phyloP scores from a whole-genome alignment of 2,888 invertebrate genomes.

The Lobophora halterata region DNA sequence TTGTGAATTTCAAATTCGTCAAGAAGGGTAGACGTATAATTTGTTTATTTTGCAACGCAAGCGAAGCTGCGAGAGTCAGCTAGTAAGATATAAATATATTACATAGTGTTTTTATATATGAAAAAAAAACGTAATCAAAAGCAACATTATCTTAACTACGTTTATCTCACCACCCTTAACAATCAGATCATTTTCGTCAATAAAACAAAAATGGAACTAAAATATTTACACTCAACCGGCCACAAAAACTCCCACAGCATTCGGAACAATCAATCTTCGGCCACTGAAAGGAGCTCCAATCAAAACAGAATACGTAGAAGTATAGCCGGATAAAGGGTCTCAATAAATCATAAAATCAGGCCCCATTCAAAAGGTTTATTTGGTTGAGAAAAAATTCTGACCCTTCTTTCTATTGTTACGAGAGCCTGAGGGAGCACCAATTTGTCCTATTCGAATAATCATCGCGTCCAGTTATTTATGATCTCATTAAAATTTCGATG shows the following conservation, averaged over 20 bases:
- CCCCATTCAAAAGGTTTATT: slow-evolving; percentile 73
- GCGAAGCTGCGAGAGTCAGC: too few relatives aligned
- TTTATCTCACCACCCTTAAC: slow-evolving; percentile 32
- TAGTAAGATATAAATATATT: too few relatives aligned
- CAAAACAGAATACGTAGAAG: slow-evolving; percentile 76
- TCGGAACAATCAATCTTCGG: slow-evolving; percentile 77
- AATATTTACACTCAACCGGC: slow-evolving; percentile 70
- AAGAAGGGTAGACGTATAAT: too few relatives aligned
- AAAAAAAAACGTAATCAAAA: too few relatives aligned
- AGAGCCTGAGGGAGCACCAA: slow-evolving; percentile 64
- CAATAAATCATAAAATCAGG: slow-evolving; percentile 80
- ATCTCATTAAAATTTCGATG: slow-evolving; percentile 73
- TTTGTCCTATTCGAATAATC: slow-evolving; percentile 74
- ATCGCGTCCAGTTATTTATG: slow-evolving; percentile 67
- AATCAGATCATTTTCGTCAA: slow-evolving; percentile 38
- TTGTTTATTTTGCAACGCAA: too few relatives aligned
- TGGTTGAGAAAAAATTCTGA: slow-evolving; percentile 65
- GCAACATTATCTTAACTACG: slow-evolving; percentile 20
- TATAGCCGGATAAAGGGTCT: slow-evolving; percentile 68
- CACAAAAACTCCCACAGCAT: slow-evolving; percentile 74
- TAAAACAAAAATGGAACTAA: slow-evolving; percentile 55
- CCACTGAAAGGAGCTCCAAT: slow-evolving; percentile 74
- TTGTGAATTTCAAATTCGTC: too few relatives aligned
- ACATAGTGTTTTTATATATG: too few relatives aligned
- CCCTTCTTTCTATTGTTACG: slow-evolving; percentile 64